These are phyloP conservation scores for Drosophila macrospina DNA, from an alignment of 2,888 invertebrate species.

Conservation along the genomic window DNA sequence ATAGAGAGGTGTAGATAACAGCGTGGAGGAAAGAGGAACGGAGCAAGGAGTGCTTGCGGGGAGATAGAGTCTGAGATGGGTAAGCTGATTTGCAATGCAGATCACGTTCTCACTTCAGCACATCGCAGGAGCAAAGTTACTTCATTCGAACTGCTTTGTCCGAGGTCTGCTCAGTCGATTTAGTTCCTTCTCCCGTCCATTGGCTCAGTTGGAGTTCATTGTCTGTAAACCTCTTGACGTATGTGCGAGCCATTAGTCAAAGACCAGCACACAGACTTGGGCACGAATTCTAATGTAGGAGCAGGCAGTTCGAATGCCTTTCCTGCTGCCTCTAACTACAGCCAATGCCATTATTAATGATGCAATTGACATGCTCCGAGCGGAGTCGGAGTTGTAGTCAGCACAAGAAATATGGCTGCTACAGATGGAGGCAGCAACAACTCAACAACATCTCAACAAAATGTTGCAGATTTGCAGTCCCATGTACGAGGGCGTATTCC, in stretches of 20 bases:
- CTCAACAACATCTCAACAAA: conserved; percentile 34
- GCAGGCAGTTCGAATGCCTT: conserved; percentile 10
- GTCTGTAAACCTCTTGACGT: conserved; percentile 46
- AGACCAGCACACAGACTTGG: conserved; percentile 28
- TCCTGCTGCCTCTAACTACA: not conserved
- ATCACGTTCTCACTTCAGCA: conserved; percentile 50
- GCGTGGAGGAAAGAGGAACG: not conserved
- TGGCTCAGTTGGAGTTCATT: conserved; percentile 53
- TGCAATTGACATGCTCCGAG: conserved; percentile 70
- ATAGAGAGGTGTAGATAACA: not conserved
- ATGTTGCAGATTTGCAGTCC: conserved; percentile 35
- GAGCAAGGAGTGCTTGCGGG: not conserved
- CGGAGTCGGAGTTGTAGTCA: conserved; percentile 24
- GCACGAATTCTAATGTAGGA: conserved; percentile 47
- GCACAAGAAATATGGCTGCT: conserved; percentile 51
- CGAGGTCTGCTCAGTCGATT: conserved; percentile 11
- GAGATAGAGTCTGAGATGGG: not conserved
- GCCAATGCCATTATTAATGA: conserved; percentile 73
- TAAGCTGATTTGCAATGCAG: conserved; percentile 45
- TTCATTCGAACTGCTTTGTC: conserved; percentile 17
- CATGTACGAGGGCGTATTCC: not conserved
- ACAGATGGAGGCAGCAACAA: conserved; percentile 14
- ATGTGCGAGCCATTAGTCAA: conserved; percentile 58
- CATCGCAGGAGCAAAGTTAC: conserved; percentile 17
- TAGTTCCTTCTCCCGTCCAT: conserved; percentile 3